Evolutionary conservation across 1,140 invertebrate genomes (phyloP).

Genomic region (Drosophila repleta): DNA sequence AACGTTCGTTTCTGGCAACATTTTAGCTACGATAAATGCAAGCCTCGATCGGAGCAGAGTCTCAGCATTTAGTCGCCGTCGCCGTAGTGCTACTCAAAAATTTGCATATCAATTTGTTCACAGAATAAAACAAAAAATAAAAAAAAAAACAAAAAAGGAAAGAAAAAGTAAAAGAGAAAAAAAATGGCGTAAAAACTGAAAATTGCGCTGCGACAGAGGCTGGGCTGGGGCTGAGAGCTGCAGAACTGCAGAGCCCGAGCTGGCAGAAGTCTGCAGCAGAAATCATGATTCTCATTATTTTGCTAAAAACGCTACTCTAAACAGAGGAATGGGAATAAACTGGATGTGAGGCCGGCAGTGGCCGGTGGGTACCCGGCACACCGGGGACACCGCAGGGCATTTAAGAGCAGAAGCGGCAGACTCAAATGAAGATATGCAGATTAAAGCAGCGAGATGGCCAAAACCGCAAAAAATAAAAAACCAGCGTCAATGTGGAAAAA

Average conservation of each 20-base stretch:
- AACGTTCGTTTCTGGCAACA: slow-evolving; percentile 53
- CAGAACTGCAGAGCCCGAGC: slow-evolving; percentile 35
- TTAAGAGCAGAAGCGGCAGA: slow-evolving; percentile 73
- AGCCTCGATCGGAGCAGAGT: slow-evolving; percentile 4
- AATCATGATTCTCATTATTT: slow-evolving; percentile 84
- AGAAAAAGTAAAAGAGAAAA: slow-evolving; percentile 7
- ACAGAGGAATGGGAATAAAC: slow-evolving; percentile 2
- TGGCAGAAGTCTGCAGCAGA: slow-evolving; percentile 45
- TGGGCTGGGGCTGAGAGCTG: not conserved
- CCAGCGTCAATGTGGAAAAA: slow-evolving; percentile 82
- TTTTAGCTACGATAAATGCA: slow-evolving; percentile 38
- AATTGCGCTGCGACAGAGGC: too few species aligned
- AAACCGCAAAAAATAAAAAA: slow-evolving; percentile 37
- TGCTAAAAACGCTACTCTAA: slow-evolving; percentile 73
- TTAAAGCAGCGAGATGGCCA: slow-evolving; percentile 76
- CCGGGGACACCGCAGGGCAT: slow-evolving; percentile 51
- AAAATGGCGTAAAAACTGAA: slow-evolving; percentile 78
- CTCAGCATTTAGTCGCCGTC: slow-evolving; percentile 3
- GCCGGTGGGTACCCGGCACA: too few species aligned
- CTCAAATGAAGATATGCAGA: slow-evolving; percentile 84
- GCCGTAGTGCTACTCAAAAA: slow-evolving; percentile 58
- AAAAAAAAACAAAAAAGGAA: too few species aligned
- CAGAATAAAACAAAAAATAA: slow-evolving; percentile 39
- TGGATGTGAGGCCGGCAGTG: slow-evolving; percentile 9
- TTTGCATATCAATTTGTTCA: slow-evolving; percentile 83